These are phyloP conservation scores for Pangasius djambal DNA, from an alignment of 2,797 vertebrate genomes.

Conservation along the genomic window DNA sequence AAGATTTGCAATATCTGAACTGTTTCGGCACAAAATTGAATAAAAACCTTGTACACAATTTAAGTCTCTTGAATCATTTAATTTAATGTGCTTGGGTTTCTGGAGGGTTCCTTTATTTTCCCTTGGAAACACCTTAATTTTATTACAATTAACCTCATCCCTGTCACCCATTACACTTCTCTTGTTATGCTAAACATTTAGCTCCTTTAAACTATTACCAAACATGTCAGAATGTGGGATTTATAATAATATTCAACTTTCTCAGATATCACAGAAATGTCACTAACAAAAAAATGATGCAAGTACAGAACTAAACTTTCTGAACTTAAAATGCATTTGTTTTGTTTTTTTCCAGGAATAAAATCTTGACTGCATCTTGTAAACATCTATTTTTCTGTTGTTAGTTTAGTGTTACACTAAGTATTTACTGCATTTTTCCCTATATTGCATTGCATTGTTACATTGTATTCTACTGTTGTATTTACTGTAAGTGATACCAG, in stretches of 20 bases:
- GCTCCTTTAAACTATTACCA: background rate
- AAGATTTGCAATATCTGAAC: background rate
- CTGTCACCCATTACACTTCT: background rate
- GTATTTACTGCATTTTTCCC: too few relatives aligned
- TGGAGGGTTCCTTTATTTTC: background rate
- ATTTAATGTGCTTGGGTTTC: background rate
- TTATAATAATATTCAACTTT: too few relatives aligned
- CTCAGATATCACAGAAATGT: background rate
- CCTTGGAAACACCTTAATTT: background rate
- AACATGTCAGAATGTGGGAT: background rate
- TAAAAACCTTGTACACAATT: background rate
- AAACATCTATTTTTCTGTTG: too few relatives aligned
- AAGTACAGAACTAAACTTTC: background rate
- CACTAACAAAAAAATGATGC: background rate
- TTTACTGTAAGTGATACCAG: background rate
- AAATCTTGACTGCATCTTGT: too few relatives aligned
- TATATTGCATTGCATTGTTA: background rate
- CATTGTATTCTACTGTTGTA: background rate
- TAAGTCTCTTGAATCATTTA: background rate
- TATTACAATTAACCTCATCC: background rate
- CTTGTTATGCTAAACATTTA: background rate
- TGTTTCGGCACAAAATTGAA: background rate
- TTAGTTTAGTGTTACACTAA: too few relatives aligned
- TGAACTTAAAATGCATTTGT: background rate
- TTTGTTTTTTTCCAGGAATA: too few relatives aligned